Conservation (phyloP, 2,113 vertebrate genomes). For the Acanthochromis polyacanthus region DNA sequence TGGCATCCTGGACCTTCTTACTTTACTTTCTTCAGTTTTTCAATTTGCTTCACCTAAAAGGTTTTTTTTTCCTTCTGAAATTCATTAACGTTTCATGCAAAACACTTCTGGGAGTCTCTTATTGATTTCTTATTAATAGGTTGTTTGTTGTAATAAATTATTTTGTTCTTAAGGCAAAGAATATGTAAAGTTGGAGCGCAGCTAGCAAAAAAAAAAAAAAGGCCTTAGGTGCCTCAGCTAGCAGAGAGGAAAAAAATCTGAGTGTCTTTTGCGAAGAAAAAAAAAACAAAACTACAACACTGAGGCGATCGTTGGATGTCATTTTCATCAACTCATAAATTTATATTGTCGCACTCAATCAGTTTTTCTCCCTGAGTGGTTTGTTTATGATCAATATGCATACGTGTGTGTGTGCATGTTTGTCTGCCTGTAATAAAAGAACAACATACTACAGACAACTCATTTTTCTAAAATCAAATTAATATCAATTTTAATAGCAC, state of each 20-base stretch:
- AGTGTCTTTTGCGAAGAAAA: conserved; percentile 48
- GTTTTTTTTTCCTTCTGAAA: conserved; percentile 70
- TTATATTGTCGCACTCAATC: conserved; percentile 7
- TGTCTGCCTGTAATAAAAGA: conserved; percentile 19
- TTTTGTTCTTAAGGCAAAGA: conserved; percentile 70
- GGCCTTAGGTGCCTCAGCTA: conserved; percentile 40
- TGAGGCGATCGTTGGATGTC: conserved; percentile 44
- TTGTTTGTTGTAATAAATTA: conserved; percentile 81
- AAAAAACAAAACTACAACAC: conserved; percentile 2
- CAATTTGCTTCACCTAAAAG: conserved; percentile 74
- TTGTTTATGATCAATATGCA: conserved; percentile 44
- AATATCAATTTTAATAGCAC: conserved; percentile 38
- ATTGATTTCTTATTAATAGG: conserved; percentile 84
- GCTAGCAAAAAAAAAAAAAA: conserved; percentile 34
- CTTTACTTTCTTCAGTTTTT: conserved; percentile 65
- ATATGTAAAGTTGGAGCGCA: conserved; percentile 66
- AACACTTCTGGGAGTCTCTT: conserved; percentile 77
- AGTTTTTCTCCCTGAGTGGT: conserved; percentile 16
- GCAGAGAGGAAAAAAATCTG: conserved; percentile 38
- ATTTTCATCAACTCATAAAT: conserved; percentile 42
- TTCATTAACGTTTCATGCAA: conserved; percentile 73
- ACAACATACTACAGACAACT: conserved; percentile 15
- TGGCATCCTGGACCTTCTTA: conserved; percentile 31
- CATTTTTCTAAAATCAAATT: conserved; percentile 26
- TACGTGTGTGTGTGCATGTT: background rate